A percentile compares a stretch with the other conserved stretches of the same genome.
These are phyloP conservation scores for Noctua fimbriata DNA, from an alignment of 2,888 invertebrate genomes.

Conservation along the genomic window DNA sequence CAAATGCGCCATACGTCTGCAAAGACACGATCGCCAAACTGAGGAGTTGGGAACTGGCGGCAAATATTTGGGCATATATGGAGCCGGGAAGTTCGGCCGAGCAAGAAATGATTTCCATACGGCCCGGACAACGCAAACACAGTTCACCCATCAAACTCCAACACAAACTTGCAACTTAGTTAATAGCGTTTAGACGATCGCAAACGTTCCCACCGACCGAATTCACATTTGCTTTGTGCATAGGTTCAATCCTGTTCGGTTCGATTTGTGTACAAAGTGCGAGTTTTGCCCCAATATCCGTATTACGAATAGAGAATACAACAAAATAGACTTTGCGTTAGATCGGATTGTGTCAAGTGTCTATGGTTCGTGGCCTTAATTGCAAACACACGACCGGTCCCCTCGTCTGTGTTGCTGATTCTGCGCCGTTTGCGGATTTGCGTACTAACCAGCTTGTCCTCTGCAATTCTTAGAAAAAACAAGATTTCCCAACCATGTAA, in stretches of 20 bases:
- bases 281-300: conserved; percentile 17
- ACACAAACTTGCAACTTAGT: conserved; percentile 87
- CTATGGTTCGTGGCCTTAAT: conserved; percentile 21
- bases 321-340: conserved; percentile 23
- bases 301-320: conserved; percentile 6
- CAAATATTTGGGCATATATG: conserved; percentile 87
- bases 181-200: conserved; percentile 87
- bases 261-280: conserved; percentile 25
- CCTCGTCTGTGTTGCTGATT: conserved; percentile 54
- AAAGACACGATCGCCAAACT: conserved; percentile 82
- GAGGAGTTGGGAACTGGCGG: conserved; percentile 81
- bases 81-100: conserved; percentile 83
- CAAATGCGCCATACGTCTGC: conserved; percentile 80
- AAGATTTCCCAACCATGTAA: conserved; percentile 26
- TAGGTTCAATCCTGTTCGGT: conserved; percentile 63
- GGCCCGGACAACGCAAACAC: conserved; percentile 84
- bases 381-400: conserved; percentile 24
- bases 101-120: conserved; percentile 89
- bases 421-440: conserved; percentile 37
- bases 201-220: conserved; percentile 75
- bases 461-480: conserved; percentile 30
- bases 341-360: conserved; percentile 9
- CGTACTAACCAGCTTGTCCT: conserved; percentile 33
- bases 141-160: conserved; percentile 87
- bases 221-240: conserved; percentile 76